Evolutionary conservation across 2,113 vertebrate species (phyloP).

Genomic region (Ameiurus melas): DNA sequence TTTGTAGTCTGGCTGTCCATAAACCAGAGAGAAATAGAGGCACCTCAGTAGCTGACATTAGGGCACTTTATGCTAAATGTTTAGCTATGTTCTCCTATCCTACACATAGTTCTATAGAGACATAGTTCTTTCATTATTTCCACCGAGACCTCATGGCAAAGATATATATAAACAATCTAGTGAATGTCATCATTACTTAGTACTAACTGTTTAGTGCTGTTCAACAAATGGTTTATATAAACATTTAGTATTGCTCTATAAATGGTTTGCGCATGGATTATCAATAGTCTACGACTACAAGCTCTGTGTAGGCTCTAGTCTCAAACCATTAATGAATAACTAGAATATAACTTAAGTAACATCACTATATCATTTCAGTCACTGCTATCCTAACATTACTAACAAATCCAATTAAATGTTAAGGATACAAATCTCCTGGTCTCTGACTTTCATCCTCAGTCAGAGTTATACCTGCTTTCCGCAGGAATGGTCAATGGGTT

Average conservation of each 20-base stretch:
- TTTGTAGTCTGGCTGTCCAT: too few species aligned
- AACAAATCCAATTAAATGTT: not conserved
- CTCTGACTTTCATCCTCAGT: not conserved
- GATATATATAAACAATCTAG: not conserved
- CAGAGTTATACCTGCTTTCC: slow-evolving; percentile 4
- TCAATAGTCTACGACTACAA: not conserved
- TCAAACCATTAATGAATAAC: not conserved
- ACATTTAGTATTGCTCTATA: not conserved
- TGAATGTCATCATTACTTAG: not conserved
- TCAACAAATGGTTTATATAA: not conserved
- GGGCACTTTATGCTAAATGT: not conserved
- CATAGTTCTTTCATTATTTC: not conserved
- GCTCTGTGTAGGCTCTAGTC: not conserved
- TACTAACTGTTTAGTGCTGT: not conserved
- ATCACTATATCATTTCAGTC: not conserved
- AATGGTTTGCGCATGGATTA: not conserved
- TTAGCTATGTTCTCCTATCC: not conserved
- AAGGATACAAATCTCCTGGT: too few species aligned
- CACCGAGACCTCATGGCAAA: too few species aligned
- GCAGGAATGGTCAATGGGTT: not conserved
- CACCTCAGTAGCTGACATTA: not conserved
- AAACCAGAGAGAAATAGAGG: not conserved
- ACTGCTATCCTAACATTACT: not conserved
- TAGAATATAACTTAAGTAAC: not conserved
- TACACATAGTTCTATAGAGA: too few species aligned